phyloP scores from a whole-genome alignment of 2,797 vertebrate species.

The Protosalanx chinensis region DNA sequence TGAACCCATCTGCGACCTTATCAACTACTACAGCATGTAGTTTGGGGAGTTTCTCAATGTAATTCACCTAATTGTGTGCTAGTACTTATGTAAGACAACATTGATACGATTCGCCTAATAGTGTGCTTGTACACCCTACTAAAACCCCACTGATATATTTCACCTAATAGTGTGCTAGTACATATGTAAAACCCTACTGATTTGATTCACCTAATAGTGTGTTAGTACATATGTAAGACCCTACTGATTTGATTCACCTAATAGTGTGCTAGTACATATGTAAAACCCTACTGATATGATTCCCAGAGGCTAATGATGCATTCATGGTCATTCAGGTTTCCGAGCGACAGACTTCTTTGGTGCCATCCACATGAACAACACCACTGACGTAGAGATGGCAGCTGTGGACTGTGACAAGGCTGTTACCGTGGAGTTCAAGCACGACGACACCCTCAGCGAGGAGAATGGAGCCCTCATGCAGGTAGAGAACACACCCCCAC shows the following conservation, averaged over 20 bases:
- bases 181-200: no score
- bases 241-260: neutral
- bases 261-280: neutral
- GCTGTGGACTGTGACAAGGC: slow-evolving; percentile 91
- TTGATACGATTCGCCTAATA: neutral
- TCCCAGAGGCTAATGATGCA: neutral
- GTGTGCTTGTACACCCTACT: no score
- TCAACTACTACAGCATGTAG: no score
- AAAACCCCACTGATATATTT: no score
- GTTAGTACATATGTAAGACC: neutral
- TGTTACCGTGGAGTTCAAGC: slow-evolving; percentile 93
- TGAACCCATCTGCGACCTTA: neutral
- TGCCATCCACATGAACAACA: slow-evolving; percentile 92
- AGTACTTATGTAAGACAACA: no score
- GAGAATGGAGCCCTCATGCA: slow-evolving; percentile 88
- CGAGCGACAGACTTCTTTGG: slow-evolving; percentile 95
- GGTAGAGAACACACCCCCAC: slow-evolving; percentile 60
- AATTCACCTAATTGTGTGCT: no score
- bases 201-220: neutral
- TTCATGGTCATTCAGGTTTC: slow-evolving; percentile 74
- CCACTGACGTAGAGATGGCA: slow-evolving; percentile 93
- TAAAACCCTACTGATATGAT: neutral
- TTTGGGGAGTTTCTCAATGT: no score
- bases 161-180: no score
- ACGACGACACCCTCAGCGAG: slow-evolving; percentile 89